Conservation (phyloP, 2,113 vertebrate genomes). For the Ranitomeya variabilis region DNA sequence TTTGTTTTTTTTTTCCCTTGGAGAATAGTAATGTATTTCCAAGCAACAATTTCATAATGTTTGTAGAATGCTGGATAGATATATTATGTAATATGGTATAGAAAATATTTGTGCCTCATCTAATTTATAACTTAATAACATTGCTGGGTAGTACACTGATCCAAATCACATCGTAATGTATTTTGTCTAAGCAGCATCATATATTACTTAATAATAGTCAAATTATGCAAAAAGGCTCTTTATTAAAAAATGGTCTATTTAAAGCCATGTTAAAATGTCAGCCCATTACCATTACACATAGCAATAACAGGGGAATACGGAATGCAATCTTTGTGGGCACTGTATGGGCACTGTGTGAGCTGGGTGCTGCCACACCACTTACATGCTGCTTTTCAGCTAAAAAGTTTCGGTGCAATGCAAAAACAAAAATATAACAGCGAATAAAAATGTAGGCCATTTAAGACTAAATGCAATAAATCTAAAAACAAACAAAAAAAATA, state of each 20-base stretch:
- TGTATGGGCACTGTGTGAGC: neutral
- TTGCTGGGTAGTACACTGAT: neutral
- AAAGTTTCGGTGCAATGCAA: conserved; percentile 16
- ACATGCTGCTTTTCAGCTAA: conserved; percentile 27
- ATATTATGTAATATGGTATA: neutral
- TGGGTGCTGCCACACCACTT: neutral
- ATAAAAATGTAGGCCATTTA: neutral
- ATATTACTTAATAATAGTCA: neutral
- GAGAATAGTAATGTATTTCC: neutral
- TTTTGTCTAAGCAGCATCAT: too few relatives aligned
- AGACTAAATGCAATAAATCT: conserved; percentile 33
- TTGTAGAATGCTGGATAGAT: neutral
- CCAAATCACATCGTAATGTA: neutral
- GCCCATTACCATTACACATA: neutral
- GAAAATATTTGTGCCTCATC: neutral
- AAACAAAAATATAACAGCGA: conserved; percentile 22
- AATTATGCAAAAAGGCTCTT: neutral
- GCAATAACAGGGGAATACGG: neutral
- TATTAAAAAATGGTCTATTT: neutral
- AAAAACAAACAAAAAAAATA: conserved; percentile 47
- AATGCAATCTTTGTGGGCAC: neutral
- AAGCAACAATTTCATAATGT: too few relatives aligned
- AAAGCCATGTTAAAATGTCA: neutral
- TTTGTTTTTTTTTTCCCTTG: neutral
- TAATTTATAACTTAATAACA: neutral